phyloP scores from a whole-genome alignment of 1,140 invertebrate species.

The Cydia fagiglandana region DNA sequence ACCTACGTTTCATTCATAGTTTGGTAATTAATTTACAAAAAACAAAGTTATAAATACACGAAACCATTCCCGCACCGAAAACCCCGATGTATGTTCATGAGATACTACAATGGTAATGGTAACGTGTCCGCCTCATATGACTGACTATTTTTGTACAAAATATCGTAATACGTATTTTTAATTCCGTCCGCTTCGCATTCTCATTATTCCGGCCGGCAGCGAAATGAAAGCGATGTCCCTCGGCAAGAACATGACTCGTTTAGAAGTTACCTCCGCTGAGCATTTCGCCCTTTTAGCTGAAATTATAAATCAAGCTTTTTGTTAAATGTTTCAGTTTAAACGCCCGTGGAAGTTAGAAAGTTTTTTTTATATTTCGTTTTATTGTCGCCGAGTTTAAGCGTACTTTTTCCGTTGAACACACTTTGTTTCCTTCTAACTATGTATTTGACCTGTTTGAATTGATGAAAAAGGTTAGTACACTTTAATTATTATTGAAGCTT shows the following conservation, averaged over 20 bases:
- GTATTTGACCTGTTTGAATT: too few relatives aligned
- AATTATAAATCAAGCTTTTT: constrained; percentile 37
- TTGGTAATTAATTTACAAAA: too few relatives aligned
- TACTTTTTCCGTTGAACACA: background rate
- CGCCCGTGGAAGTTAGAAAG: background rate
- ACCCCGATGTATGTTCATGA: too few relatives aligned
- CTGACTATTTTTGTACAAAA: constrained; percentile 39
- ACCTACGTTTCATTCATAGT: too few relatives aligned
- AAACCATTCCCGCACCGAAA: too few relatives aligned
- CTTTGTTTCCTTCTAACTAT: background rate
- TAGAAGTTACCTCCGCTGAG: constrained; percentile 40
- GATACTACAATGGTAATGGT: too few relatives aligned
- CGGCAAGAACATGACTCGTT: constrained; percentile 43
- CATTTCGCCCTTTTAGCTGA: constrained; percentile 31
- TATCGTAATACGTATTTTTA: constrained; percentile 36
- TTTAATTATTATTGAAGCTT: too few relatives aligned
- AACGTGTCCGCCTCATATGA: constrained; percentile 34
- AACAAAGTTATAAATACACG: too few relatives aligned
- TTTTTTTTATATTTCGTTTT: constrained; percentile 26
- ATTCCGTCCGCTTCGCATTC: constrained; percentile 41
- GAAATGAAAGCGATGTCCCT: constrained; percentile 45
- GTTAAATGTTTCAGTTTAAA: constrained; percentile 30
- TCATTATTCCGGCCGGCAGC: constrained; percentile 39
- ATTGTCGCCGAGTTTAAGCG: background rate
- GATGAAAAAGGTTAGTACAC: too few relatives aligned